Conservation (phyloP, 2,113 vertebrate genomes). For the Sceloporus undulatus region DNA sequence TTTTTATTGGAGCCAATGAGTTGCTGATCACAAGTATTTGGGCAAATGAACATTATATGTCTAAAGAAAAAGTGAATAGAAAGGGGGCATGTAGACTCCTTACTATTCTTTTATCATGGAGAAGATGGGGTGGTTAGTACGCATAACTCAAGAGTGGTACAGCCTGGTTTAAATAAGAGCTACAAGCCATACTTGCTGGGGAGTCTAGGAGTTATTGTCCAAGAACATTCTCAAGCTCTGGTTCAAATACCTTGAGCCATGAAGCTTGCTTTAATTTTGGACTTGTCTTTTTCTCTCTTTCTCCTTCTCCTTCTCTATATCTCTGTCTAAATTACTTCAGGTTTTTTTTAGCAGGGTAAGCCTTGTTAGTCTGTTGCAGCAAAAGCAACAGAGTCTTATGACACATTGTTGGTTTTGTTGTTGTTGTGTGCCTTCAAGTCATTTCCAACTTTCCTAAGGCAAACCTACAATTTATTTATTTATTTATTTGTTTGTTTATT, state of each 20-base stretch:
- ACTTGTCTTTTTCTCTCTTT: not conserved
- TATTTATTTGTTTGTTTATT: no score
- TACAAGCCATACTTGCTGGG: not conserved
- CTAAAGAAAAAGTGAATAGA: not conserved
- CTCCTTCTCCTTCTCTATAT: not conserved
- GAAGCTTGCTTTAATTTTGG: slow-evolving; percentile 29
- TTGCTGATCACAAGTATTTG: not conserved
- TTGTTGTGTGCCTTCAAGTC: no score
- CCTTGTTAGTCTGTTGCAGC: no score
- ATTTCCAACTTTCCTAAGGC: no score
- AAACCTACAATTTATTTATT: no score
- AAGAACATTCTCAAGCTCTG: no score
- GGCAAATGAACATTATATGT: not conserved
- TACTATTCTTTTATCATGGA: slow-evolving; percentile 52
- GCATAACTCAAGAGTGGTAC: not conserved
- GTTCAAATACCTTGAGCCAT: not conserved
- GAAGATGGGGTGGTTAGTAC: slow-evolving; percentile 28
- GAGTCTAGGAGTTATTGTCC: not conserved
- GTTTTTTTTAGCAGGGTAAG: no score
- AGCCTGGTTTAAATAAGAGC: slow-evolving; percentile 19
- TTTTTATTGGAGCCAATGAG: not conserved
- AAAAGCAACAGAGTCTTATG: no score
- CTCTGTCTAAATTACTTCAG: no score
- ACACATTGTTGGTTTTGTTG: no score
- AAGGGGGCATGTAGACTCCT: not conserved